Base-by-base conservation (phyloP, 2,113 vertebrate genomes). In the Corythoichthys intestinalis region DNA sequence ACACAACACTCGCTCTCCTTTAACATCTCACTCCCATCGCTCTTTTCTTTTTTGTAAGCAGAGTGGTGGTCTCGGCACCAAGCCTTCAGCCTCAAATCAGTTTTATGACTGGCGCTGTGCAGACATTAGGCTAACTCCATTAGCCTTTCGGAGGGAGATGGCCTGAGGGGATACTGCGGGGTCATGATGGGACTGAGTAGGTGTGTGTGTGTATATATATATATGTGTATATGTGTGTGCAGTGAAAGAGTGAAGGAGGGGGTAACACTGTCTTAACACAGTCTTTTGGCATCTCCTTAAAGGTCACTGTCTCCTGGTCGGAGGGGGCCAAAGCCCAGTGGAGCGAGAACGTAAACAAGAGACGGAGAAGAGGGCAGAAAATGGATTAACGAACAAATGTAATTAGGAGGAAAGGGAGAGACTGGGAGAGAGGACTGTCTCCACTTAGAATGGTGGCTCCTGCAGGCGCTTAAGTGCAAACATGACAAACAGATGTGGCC, bases 41-140 rank as follows among this genome's bases (percentile, higher is more conserved):
- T 78, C 76, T 77, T 89, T 79, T 76, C 74, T 75, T 89, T 58
- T 87, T 86, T 88, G 77, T 77, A 85, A 62, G 88, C 84, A 76
- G 86, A 88, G 86, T 83, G 87, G 85, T 84, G 84, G 84, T 86
- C 89, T 83, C 83, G 77, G 81, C 76, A 87, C 87, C 85, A 89
- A 91, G 88, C 90, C 89, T 88, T 91, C 85, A 89, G 85, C 88
- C 89, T 83, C 88, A 91, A 93, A 91, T 92, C 90, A 90, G 91
- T 88, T 91, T 92, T 89, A 89, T 85, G 88, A 89, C 87, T 89
- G 88, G 86, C 81, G 80, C 85, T 82, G 87, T 82, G 82, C 85
- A 87, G 86, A 89, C 91, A 92, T 91, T 92, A 90, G 77, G 83
- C 85, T 92, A 92, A 92, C 87, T 88, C 84, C 81, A 90, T 92